Conservation (phyloP, 2,888 invertebrate genomes). For the Drosophila histrio region DNA sequence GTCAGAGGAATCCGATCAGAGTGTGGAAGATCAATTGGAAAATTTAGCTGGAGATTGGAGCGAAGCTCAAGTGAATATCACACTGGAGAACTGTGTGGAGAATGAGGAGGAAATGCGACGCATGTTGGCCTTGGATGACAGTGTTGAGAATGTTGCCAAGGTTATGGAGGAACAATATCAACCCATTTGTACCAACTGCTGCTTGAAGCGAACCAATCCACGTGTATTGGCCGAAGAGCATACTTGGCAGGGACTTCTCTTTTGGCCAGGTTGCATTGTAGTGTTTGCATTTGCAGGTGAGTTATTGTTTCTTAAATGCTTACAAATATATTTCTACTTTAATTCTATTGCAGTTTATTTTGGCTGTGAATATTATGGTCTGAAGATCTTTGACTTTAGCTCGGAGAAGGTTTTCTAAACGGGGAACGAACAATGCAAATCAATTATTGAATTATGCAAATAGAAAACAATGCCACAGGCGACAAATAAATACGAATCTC, state of each 20-base stretch:
- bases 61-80: constrained; percentile 6
- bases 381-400: background rate
- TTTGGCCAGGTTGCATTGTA: background rate
- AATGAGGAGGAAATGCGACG: background rate
- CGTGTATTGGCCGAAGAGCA: background rate
- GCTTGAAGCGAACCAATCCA: background rate
- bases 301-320: too few species aligned
- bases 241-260: background rate
- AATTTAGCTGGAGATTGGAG: background rate
- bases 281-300: constrained; percentile 10
- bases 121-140: background rate
- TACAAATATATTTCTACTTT: background rate
- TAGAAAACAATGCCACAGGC: constrained; percentile 47
- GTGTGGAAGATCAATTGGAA: background rate
- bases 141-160: background rate
- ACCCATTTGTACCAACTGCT: constrained; percentile 19
- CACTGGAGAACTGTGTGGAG: background rate
- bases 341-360: background rate
- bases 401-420: background rate
- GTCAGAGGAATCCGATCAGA: background rate
- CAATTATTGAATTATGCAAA: constrained; percentile 63
- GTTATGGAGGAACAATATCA: background rate
- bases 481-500: constrained; percentile 1
- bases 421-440: constrained; percentile 15
- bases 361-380: background rate